Percentiles rank a stretch among this genome's conserved stretches.
Conservation (phyloP, 2,113 vertebrate species). For the Hemiscyllium ocellatum region DNA sequence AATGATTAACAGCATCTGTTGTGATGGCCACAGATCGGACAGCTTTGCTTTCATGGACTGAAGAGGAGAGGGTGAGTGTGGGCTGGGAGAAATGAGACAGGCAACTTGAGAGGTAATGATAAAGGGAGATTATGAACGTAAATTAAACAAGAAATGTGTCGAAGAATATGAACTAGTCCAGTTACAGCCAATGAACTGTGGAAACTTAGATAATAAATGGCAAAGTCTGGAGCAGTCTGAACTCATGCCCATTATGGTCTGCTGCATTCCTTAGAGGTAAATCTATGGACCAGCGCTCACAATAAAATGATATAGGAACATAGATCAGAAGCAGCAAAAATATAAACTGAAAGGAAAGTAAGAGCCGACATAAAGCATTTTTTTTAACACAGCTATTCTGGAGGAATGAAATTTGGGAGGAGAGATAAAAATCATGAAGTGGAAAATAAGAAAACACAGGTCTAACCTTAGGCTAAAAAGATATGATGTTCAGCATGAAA, state of each 20-base stretch:
- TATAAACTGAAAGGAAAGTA: neutral
- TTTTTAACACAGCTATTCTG: neutral
- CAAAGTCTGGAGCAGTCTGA: neutral
- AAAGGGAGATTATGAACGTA: neutral
- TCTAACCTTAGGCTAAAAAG: neutral
- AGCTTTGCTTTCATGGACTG: neutral
- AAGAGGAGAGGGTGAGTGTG: neutral
- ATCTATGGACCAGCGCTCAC: neutral
- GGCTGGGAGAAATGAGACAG: neutral
- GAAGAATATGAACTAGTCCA: neutral
- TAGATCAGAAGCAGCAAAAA: neutral
- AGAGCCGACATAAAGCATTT: neutral
- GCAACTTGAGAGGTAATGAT: neutral
- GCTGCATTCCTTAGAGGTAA: neutral
- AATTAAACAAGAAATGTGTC: conserved; percentile 19
- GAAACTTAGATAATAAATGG: neutral
- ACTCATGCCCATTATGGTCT: neutral
- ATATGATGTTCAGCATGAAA: neutral
- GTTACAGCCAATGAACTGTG: neutral
- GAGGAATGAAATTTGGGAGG: neutral
- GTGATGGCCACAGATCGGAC: neutral
- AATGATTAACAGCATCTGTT: neutral
- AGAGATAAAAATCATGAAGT: neutral
- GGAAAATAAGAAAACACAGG: neutral
- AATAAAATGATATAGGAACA: neutral